phyloP scores from a whole-genome alignment of 2,113 vertebrate species.

The Glaucidium brasilianum region DNA sequence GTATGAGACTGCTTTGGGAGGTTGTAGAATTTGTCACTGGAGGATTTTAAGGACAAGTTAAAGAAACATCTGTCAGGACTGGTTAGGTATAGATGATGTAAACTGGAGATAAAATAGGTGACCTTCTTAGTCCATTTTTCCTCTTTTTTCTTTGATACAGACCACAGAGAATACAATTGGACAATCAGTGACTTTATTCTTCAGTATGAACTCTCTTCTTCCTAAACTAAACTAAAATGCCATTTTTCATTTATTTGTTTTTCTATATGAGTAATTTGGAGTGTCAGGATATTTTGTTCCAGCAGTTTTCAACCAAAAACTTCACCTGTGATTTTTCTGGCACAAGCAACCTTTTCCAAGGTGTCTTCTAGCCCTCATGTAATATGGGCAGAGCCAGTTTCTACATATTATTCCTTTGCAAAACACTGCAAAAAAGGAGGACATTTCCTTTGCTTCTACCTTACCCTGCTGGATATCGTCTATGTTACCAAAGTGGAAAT shows the following conservation, averaged over 20 bases:
- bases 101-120: slow-evolving; percentile 7
- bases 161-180: not conserved
- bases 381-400: not conserved
- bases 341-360: not conserved
- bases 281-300: slow-evolving; percentile 8
- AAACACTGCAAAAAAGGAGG: not conserved
- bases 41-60: slow-evolving; percentile 25
- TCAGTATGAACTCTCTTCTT: not conserved
- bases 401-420: not conserved
- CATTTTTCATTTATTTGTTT: slow-evolving; percentile 3
- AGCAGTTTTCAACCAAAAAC: not conserved
- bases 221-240: not conserved
- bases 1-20: not conserved
- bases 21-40: not conserved
- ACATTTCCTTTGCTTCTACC: not conserved
- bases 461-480: not conserved
- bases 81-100: not conserved
- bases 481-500: not conserved
- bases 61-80: slow-evolving; percentile 14
- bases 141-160: not conserved
- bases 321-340: not conserved
- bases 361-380: not conserved
- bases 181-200: not conserved
- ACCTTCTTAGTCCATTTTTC: slow-evolving; percentile 1
- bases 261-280: not conserved